A percentile compares a stretch with the other conserved stretches of the same genome.
Conservation (phyloP, 2,888 invertebrate species). For the Mimachlamys varia region DNA sequence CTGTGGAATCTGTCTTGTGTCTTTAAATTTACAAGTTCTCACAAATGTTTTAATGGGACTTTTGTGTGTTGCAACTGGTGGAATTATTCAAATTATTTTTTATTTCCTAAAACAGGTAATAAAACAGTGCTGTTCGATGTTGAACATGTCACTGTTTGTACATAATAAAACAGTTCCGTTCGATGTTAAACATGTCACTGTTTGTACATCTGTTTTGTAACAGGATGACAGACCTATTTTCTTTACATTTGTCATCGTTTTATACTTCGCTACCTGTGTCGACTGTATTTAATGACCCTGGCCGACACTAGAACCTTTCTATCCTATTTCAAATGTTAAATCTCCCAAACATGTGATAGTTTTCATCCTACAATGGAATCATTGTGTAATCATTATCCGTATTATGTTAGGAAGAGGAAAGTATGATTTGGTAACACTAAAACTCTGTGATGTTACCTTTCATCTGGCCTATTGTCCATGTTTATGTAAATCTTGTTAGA, state of each 20-base stretch:
- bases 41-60: neutral
- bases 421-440: neutral
- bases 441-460: neutral
- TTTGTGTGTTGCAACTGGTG: neutral
- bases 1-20: neutral
- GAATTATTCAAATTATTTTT: neutral
- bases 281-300: neutral
- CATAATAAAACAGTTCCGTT: neutral
- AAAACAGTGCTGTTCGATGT: neutral
- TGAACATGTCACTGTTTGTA: neutral
- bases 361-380: neutral
- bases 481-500: neutral
- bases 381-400: slow-evolving; percentile 7
- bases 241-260: slow-evolving; percentile 10
- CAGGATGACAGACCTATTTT: neutral
- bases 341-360: neutral
- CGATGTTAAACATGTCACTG: neutral
- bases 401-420: neutral
- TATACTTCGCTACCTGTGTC: neutral
- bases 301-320: neutral
- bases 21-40: neutral
- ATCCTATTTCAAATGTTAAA: neutral
- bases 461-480: neutral
- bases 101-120: neutral
- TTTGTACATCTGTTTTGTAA: neutral